Conservation (phyloP, 2,888 invertebrate species). For the Cheilosia variabilis region DNA sequence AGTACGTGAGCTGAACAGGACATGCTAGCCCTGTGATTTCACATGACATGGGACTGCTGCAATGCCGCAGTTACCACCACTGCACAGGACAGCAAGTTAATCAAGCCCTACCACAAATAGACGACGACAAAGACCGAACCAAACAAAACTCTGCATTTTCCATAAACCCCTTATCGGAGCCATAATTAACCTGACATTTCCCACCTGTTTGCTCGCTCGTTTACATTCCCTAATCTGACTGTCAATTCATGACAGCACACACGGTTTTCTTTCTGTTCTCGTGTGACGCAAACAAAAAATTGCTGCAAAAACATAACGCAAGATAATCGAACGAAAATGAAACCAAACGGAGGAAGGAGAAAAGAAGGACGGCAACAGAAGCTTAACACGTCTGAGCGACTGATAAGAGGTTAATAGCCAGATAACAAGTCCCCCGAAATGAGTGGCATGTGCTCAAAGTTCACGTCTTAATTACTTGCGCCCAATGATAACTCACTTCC, state of each 20-base stretch:
- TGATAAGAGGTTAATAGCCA: constrained; percentile 60
- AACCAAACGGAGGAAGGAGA: constrained; percentile 4
- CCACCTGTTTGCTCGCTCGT: constrained; percentile 25
- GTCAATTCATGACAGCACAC: not conserved
- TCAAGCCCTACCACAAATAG: constrained; percentile 21
- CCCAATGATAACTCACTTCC: constrained; percentile 58
- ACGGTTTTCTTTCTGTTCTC: too few relatives aligned
- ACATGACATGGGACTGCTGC: constrained; percentile 61
- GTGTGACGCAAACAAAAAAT: not conserved
- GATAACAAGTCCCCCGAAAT: constrained; percentile 60
- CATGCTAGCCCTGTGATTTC: constrained; percentile 44
- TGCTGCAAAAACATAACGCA: not conserved
- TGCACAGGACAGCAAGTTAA: constrained; percentile 55
- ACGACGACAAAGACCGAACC: too few relatives aligned
- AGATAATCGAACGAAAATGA: constrained; percentile 7
- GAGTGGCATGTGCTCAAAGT: constrained; percentile 63
- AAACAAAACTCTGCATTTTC: too few relatives aligned
- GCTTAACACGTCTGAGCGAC: constrained; percentile 17
- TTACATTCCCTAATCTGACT: constrained; percentile 6
- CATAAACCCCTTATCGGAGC: not conserved
- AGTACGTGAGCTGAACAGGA: constrained; percentile 17
- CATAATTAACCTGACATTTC: not conserved
- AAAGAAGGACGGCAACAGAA: not conserved
- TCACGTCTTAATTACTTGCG: constrained; percentile 62
- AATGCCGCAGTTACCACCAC: constrained; percentile 34